phyloP scores from a whole-genome alignment of 1,140 invertebrate species.

The Fragariocoptes setiger region DNA sequence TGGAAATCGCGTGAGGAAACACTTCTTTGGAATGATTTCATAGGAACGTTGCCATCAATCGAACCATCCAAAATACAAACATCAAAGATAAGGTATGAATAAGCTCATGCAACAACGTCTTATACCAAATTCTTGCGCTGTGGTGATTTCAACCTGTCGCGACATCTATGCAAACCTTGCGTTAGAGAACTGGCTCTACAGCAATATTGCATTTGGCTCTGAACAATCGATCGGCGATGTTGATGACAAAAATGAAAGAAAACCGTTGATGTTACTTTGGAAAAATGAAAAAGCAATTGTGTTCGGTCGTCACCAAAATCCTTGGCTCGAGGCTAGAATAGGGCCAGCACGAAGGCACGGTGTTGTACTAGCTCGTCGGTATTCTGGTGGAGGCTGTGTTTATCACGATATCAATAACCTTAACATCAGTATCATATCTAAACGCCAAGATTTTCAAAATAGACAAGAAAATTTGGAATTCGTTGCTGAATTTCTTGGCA shows the following conservation, averaged over 20 bases:
- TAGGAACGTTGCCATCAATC: no score
- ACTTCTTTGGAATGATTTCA: no score
- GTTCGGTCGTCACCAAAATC: conserved; percentile 82
- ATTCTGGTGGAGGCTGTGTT: conserved; percentile 82
- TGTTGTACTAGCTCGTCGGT: conserved; percentile 36
- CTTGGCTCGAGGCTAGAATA: conserved; percentile 62
- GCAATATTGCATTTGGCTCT: conserved; percentile 34
- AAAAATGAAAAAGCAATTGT: conserved; percentile 69
- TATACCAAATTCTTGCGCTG: no score
- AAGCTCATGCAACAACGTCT: no score
- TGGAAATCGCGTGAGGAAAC: no score
- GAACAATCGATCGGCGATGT: background rate
- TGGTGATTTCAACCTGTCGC: conserved; percentile 60
- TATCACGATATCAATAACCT: conserved; percentile 80
- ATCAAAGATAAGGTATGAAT: no score
- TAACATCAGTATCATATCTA: conserved; percentile 62
- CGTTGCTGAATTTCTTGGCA: conserved; percentile 18
- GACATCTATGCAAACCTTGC: conserved; percentile 69
- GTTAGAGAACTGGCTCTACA: conserved; percentile 73
- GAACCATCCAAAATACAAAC: no score
- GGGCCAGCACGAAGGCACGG: conserved; percentile 19
- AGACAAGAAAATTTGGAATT: conserved; percentile 50
- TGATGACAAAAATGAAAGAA: conserved; percentile 15
- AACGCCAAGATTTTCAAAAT: conserved; percentile 33
- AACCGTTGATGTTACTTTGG: conserved; percentile 53